Conservation (phyloP, 2,113 vertebrate species). For the Xenopus laevis region DNA sequence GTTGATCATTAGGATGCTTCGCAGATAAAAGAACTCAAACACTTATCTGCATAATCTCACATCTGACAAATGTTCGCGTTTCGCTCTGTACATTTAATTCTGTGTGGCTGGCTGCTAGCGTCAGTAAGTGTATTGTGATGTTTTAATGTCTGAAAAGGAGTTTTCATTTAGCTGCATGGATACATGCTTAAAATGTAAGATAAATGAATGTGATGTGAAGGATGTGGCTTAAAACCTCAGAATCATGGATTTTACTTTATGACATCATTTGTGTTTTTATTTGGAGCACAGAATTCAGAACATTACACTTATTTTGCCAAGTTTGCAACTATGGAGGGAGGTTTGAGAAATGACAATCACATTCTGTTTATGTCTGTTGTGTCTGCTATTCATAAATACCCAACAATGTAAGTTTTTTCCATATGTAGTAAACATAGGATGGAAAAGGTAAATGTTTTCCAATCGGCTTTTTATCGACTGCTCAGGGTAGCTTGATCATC, state of each 20-base stretch:
- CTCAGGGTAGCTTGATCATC: too few relatives aligned
- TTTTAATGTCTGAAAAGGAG: conserved; percentile 37
- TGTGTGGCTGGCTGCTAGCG: conserved; percentile 35
- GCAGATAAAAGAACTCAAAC: conserved; percentile 72
- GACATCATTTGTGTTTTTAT: neutral
- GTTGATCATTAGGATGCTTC: conserved; percentile 74
- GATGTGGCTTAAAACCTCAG: conserved; percentile 10
- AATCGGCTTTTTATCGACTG: too few relatives aligned
- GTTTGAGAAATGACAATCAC: too few relatives aligned
- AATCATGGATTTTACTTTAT: conserved; percentile 5
- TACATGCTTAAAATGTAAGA: conserved; percentile 29
- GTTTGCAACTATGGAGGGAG: too few relatives aligned
- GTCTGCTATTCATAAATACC: too few relatives aligned
- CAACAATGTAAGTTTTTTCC: too few relatives aligned
- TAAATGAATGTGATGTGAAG: conserved; percentile 31
- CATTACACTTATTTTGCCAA: too few relatives aligned
- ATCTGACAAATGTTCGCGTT: conserved; percentile 58
- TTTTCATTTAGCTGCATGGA: conserved; percentile 29
- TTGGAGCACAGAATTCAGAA: too few relatives aligned
- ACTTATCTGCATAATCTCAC: conserved; percentile 70
- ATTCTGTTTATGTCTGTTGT: too few relatives aligned
- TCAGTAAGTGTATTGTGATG: conserved; percentile 41
- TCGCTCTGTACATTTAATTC: conserved; percentile 44
- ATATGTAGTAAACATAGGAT: too few relatives aligned
- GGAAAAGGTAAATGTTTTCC: too few relatives aligned